Conservation (phyloP, 1,140 invertebrate species). For the Dendroctonus valens region DNA sequence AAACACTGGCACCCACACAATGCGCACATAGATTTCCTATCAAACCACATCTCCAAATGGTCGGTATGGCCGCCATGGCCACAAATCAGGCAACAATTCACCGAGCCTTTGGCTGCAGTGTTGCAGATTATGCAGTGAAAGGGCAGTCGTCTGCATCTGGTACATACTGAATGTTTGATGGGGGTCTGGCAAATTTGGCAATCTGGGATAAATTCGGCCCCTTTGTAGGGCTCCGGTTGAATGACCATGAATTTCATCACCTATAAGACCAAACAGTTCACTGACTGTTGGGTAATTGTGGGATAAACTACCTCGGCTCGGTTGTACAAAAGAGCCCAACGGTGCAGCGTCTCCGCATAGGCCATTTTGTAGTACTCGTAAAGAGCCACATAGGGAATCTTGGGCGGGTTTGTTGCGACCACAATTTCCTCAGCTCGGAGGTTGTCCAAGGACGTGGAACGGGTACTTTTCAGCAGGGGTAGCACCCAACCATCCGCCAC, state of each 20-base stretch:
- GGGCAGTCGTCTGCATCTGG: slow-evolving; percentile 43
- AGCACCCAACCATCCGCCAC: slow-evolving; percentile 76
- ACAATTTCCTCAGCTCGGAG: slow-evolving; percentile 51
- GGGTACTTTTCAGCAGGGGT: slow-evolving; percentile 47
- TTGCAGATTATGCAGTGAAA: slow-evolving; percentile 78
- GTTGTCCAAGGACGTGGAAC: slow-evolving; percentile 82
- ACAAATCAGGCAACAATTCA: slow-evolving; percentile 80
- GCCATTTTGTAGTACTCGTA: slow-evolving; percentile 85
- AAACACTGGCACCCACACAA: slow-evolving; percentile 90
- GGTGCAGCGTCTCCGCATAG: slow-evolving; percentile 86
- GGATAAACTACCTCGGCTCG: slow-evolving; percentile 64
- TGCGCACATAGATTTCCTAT: slow-evolving; percentile 62
- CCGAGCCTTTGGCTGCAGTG: slow-evolving; percentile 78
- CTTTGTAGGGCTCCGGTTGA: slow-evolving; percentile 60
- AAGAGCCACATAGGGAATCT: slow-evolving; percentile 51
- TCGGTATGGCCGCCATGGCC: slow-evolving; percentile 88
- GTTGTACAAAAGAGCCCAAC: slow-evolving; percentile 77
- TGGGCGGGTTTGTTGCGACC: slow-evolving; percentile 27
- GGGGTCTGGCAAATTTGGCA: slow-evolving; percentile 69
- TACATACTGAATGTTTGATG: slow-evolving; percentile 65
- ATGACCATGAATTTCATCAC: slow-evolving; percentile 70
- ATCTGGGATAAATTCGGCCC: slow-evolving; percentile 74
- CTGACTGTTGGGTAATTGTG: not conserved
- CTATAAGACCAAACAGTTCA: slow-evolving; percentile 9
- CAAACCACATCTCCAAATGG: slow-evolving; percentile 82